Percentiles rank a stretch among this genome's conserved stretches.
phyloP scores from a whole-genome alignment of 2,797 vertebrate species.

The Dryobates pubescens region DNA sequence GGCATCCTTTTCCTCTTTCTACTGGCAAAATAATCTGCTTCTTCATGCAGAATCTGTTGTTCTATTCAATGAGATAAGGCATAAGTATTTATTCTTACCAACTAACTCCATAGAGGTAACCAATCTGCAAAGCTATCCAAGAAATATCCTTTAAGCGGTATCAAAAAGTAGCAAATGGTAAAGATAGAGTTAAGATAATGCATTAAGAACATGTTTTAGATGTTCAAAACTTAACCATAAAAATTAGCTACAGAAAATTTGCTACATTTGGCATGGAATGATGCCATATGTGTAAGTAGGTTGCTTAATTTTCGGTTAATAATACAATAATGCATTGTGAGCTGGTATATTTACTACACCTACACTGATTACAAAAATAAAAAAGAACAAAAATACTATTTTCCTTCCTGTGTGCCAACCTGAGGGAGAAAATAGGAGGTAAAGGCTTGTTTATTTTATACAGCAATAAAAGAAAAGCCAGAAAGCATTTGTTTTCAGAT shows the following conservation, averaged over 20 bases:
- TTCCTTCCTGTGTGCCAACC: neutral
- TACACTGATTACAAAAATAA: conserved; percentile 33
- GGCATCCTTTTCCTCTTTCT: neutral
- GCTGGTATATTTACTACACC: conserved; percentile 42
- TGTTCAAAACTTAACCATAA: conserved; percentile 71
- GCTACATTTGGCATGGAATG: conserved; percentile 45
- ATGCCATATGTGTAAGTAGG: conserved; percentile 64
- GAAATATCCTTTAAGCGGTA: neutral
- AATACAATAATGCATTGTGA: conserved; percentile 16
- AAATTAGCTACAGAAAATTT: conserved; percentile 49
- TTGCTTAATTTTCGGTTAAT: conserved; percentile 60
- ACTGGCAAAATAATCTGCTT: neutral
- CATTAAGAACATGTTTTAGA: conserved; percentile 66
- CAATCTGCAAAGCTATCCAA: neutral
- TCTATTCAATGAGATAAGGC: neutral
- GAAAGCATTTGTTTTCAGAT: neutral
- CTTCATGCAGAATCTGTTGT: neutral
- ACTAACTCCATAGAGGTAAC: neutral
- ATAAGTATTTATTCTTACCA: neutral
- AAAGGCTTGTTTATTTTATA: neutral
- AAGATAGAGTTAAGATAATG: conserved; percentile 53
- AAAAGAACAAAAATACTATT: neutral
- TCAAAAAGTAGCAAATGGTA: conserved; percentile 36
- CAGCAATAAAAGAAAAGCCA: neutral
- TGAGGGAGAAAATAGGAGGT: neutral